Base-by-base conservation (phyloP, 2,113 vertebrate genomes). In the Camelus bactrianus region DNA sequence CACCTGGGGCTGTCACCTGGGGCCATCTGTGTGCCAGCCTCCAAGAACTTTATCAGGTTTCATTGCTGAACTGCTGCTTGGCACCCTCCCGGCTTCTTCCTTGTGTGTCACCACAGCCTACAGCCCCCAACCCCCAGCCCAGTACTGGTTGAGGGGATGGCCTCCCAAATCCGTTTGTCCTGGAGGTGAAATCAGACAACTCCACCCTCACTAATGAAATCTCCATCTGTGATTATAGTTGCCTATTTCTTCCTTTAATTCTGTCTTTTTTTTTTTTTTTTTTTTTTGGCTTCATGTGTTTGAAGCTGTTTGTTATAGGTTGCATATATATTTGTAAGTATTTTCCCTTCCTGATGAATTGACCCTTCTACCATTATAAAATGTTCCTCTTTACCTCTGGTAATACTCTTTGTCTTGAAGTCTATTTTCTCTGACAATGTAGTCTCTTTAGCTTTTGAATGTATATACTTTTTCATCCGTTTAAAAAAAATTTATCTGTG, bases 381-480 rank as follows among this genome's bases (percentile, higher is more conserved):
- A 94, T 30, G 17, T 73, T 4, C 38, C 22, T 58, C 89, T 96
- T 58, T 86, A 85, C 64, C 56, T 93, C 75, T 94, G 65, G 8
- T 62, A 91, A 91, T 58, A 85, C 3, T 20, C 26, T 95, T 92
- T 91, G 32, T 80, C 89, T 93, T 72, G 2, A 96, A 70, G 38
- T 86, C 62, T 95, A 64, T 67, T 92, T 87, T 95, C 80, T 86
- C 42, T 64, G 35, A 92, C 90, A 77, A 64, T 75, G 91, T 26
- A 92, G 35, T 58, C 69, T 92, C n/a, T 93, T 46, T 13, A 73
- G 75, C 26, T 95, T 96, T 97, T 94, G 79, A 96, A 92, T 89
- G 58, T 92, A n/a, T 82, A 92, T 89, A 19, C 86, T 50, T 94
- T 96, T 93, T 67, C 60, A 96, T 52, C 32, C 50, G 89, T 95